Evolutionary conservation across 2,888 invertebrate species (phyloP).

Genomic region (Coremacera marginata): DNA sequence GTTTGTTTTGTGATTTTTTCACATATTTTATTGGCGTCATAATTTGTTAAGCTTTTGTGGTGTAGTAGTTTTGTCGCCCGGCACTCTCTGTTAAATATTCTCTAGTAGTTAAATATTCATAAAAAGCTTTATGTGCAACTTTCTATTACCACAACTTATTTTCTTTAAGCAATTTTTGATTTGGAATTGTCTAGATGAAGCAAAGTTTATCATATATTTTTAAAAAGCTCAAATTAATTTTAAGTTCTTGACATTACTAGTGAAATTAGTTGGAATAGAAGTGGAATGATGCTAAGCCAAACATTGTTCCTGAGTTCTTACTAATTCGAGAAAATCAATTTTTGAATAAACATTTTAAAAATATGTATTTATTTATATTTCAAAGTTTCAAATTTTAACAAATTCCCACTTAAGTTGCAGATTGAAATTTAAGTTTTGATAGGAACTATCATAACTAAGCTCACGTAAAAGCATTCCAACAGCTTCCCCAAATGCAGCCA

Average conservation of each 20-base stretch:
- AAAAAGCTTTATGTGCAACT: neutral
- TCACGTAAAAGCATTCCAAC: neutral
- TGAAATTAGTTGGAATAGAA: too few relatives aligned
- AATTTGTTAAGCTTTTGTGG: constrained; percentile 4
- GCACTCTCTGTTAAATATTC: neutral
- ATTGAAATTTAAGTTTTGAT: too few relatives aligned
- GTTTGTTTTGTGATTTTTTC: neutral
- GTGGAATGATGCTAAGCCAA: too few relatives aligned
- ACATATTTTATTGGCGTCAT: neutral
- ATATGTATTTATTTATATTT: too few relatives aligned
- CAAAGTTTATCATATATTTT: neutral
- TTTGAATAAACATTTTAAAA: too few relatives aligned
- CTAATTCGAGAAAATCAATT: too few relatives aligned
- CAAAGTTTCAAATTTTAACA: too few relatives aligned
- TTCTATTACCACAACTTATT: neutral
- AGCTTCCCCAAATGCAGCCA: neutral
- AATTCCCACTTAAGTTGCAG: too few relatives aligned
- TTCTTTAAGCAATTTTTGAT: neutral
- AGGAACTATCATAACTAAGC: neutral
- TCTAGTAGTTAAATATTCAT: neutral
- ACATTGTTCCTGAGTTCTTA: too few relatives aligned
- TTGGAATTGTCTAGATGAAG: neutral
- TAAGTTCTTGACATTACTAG: too few relatives aligned
- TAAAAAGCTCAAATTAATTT: neutral
- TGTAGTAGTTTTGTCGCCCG: neutral